phyloP scores from a whole-genome alignment of 2,797 vertebrate genomes.

The Lindbergichthys nudifrons region DNA sequence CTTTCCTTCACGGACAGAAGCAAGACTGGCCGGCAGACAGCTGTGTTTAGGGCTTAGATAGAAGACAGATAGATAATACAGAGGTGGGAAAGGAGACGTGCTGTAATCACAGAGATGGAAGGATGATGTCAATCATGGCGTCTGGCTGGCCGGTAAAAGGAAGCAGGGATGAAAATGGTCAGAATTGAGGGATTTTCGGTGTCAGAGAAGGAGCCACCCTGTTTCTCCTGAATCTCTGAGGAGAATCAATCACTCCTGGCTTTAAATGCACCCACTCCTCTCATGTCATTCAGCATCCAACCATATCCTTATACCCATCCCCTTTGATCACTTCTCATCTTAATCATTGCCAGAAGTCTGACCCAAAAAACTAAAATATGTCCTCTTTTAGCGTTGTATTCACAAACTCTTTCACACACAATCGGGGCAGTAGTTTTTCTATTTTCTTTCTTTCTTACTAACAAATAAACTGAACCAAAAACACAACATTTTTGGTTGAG shows the following conservation, averaged over 20 bases:
- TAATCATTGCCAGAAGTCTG: slow-evolving; percentile 58
- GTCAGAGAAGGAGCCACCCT: slow-evolving; percentile 64
- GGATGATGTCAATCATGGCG: slow-evolving; percentile 62
- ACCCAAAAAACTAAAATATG: slow-evolving; percentile 7
- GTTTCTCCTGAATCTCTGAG: slow-evolving; percentile 46
- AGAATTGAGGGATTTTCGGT: slow-evolving; percentile 62
- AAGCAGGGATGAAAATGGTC: slow-evolving; percentile 33
- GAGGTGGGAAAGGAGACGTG: slow-evolving; percentile 57
- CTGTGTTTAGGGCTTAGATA: slow-evolving; percentile 49
- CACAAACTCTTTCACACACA: slow-evolving; percentile 4
- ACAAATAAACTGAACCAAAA: too few relatives aligned
- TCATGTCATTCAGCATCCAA: slow-evolving; percentile 61
- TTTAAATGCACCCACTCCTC: slow-evolving; percentile 59
- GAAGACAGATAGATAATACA: slow-evolving; percentile 60
- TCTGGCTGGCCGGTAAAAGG: slow-evolving; percentile 32
- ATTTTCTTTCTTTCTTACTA: too few relatives aligned
- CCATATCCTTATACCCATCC: slow-evolving; percentile 59
- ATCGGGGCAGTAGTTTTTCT: too few relatives aligned
- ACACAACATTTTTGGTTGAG: too few relatives aligned
- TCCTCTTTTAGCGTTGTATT: slow-evolving; percentile 18
- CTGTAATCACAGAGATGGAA: slow-evolving; percentile 68
- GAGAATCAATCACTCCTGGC: slow-evolving; percentile 64
- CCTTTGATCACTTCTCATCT: slow-evolving; percentile 63
- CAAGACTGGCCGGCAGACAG: slow-evolving; percentile 34
- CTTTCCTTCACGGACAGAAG: slow-evolving; percentile 39